Base-by-base conservation (phyloP, 2,113 vertebrate species). In the Romanogobio albipinnatus region DNA sequence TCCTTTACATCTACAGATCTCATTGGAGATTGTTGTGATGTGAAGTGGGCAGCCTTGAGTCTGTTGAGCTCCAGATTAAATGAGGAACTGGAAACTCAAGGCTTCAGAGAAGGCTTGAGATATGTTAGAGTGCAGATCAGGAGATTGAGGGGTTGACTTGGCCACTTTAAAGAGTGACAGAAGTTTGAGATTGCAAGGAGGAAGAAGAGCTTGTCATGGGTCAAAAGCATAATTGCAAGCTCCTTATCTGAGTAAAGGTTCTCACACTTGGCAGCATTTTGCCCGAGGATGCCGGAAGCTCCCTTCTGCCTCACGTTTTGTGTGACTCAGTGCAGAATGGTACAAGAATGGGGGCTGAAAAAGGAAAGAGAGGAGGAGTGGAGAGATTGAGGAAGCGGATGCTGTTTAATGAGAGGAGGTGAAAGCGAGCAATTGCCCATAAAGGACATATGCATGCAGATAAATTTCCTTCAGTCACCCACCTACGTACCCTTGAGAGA, bases 371-470 rank as follows among this genome's bases (percentile, higher is more conserved):
- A 81, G 43, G 56, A 85, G 58, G 68, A 43, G 76, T 71, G 56
- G 61, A 47, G 51, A 58, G 56, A 26, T 85, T 43, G 66, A 43
- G 17, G 26, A 81, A 81, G 68, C 15, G 29, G 56, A 33, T 53
- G 66, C 70, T 71, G 47, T 29, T 64, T 43, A 81, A 51, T 26
- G 70, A 81, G 58, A 76, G 61, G 75, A 24, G 59, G 56, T 49
- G 39, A 64, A 73, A 51, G 45, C 47, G 59, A 66, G 74, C 59
- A 85, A 73, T 85, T 26, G 39, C 56, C 53, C 45, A 81, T 81
- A 51, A 81, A 85, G 47, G 76, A 79, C 58, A 80, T 74, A 39
- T 85, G 66, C 51, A 62, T 81, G 77, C 76, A 62, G 68, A 85
- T 85, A 74, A 81, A 75, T 74, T 61, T 19, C 17, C 56, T 56